Evolutionary conservation across 2,797 vertebrate genomes (phyloP).

Genomic region (Falco peregrinus): DNA sequence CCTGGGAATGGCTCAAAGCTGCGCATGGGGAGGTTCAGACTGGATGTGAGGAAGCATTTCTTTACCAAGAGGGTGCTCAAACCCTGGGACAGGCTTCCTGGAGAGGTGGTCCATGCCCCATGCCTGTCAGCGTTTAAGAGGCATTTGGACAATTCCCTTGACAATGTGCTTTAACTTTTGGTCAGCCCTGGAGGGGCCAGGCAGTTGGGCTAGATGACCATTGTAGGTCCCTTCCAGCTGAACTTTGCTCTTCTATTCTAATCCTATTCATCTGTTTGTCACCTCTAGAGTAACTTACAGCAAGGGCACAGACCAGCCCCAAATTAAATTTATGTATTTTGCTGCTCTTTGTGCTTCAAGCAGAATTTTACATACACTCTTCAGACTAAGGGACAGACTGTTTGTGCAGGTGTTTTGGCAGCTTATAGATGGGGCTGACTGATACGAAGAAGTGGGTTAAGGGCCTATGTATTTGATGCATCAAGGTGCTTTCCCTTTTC

Average conservation of each 20-base stretch:
- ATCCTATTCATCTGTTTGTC: neutral
- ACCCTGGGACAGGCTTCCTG: neutral
- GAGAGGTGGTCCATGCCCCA: neutral
- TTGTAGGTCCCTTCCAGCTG: too few relatives aligned
- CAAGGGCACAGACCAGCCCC: neutral
- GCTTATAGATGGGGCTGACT: neutral
- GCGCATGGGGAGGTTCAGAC: neutral
- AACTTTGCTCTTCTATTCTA: neutral
- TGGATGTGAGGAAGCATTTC: neutral
- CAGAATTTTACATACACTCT: neutral
- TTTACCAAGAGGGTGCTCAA: neutral
- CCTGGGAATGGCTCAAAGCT: neutral
- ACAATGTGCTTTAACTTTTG: too few relatives aligned
- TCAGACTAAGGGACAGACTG: neutral
- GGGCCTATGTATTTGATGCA: neutral
- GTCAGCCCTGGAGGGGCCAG: too few relatives aligned
- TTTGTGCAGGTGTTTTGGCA: neutral
- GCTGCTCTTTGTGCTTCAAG: neutral
- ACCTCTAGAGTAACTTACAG: neutral
- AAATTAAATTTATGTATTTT: neutral
- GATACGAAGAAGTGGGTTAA: neutral
- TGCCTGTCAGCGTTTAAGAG: too few relatives aligned
- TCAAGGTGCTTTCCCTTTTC: neutral
- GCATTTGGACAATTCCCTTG: too few relatives aligned
- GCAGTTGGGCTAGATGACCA: too few relatives aligned